Evolutionary conservation across 2,888 invertebrate genomes (phyloP).

Genomic region (Ecdyonurus torrentis): DNA sequence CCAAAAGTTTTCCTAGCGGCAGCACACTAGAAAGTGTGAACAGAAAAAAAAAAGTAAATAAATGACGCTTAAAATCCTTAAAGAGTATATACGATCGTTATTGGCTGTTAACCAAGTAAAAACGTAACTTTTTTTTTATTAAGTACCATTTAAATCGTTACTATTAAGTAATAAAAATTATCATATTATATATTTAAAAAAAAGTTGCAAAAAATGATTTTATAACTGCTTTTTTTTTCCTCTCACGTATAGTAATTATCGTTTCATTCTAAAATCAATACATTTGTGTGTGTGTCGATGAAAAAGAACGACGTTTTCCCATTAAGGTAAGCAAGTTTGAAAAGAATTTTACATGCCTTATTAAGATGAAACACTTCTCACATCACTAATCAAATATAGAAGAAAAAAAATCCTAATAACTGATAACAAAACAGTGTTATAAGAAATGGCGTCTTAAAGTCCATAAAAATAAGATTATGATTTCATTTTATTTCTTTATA

Average conservation of each 20-base stretch:
- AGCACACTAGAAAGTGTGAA: too few species aligned
- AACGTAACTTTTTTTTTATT: too few species aligned
- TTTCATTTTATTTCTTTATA: neutral
- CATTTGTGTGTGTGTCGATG: neutral
- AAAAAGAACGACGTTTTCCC: neutral
- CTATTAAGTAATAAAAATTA: neutral
- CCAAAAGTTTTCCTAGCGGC: neutral
- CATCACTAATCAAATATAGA: neutral
- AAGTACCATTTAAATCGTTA: neutral
- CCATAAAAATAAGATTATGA: neutral
- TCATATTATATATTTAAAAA: neutral
- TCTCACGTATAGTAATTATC: neutral
- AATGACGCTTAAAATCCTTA: too few species aligned
- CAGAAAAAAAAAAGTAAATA: too few species aligned
- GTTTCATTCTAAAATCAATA: neutral
- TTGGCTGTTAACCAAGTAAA: too few species aligned
- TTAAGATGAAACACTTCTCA: neutral
- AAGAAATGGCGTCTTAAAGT: neutral
- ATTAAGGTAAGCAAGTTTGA: neutral
- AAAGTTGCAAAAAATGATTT: too few species aligned
- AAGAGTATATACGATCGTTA: too few species aligned
- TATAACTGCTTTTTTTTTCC: too few species aligned
- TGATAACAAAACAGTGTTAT: neutral
- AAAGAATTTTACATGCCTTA: neutral
- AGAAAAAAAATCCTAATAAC: too few species aligned